Evolutionary conservation across 2,113 vertebrate genomes (phyloP).

Genomic region (Arvicanthis niloticus): DNA sequence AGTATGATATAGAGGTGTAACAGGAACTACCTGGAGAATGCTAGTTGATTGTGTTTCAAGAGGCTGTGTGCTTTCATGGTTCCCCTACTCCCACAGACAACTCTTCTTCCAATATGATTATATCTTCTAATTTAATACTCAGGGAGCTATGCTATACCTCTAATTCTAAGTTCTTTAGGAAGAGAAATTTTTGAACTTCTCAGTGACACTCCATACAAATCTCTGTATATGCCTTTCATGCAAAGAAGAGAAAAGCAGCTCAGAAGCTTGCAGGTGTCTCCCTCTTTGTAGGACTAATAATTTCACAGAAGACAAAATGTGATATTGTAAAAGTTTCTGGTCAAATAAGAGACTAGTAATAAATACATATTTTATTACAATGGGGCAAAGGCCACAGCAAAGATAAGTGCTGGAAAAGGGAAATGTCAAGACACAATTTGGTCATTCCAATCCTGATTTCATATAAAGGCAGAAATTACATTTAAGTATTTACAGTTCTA

Average conservation of each 20-base stretch:
- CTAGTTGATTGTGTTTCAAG: neutral
- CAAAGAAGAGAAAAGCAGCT: neutral
- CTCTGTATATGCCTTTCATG: neutral
- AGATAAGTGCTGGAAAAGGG: neutral
- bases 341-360: neutral
- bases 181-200: neutral
- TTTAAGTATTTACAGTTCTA: neutral
- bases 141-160: neutral
- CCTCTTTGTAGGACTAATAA: neutral
- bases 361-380: neutral
- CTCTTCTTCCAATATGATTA: neutral
- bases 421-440: neutral
- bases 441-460: neutral
- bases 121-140: neutral
- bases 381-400: neutral
- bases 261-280: neutral
- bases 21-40: neutral
- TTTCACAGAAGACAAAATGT: neutral
- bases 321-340: neutral
- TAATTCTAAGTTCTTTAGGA: neutral
- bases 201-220: neutral
- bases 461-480: neutral
- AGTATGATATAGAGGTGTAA: neutral
- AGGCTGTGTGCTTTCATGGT: neutral
- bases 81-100: neutral